Conservation (phyloP, 2,797 vertebrate genomes). For the Furcifer pardalis region DNA sequence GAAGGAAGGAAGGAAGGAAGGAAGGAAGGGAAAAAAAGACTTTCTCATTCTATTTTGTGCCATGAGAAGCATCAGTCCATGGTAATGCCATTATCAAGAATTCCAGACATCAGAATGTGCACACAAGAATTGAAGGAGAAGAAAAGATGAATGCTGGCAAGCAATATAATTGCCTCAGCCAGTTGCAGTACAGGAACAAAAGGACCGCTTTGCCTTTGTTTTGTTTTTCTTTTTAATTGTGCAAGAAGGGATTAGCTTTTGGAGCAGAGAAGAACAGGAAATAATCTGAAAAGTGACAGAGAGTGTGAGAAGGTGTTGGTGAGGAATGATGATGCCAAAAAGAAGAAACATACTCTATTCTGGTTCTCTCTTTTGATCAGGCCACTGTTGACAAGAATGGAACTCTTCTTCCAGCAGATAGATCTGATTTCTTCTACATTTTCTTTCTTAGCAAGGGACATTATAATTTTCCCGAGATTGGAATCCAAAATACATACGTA, state of each 20-base stretch:
- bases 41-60: too few relatives aligned
- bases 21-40: too few relatives aligned
- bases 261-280: constrained; percentile 26
- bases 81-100: background rate
- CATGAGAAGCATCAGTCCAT: too few relatives aligned
- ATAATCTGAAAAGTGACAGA: background rate
- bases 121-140: background rate
- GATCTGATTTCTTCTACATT: too few relatives aligned
- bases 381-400: constrained; percentile 46
- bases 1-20: too few relatives aligned
- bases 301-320: background rate
- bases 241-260: background rate
- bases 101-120: background rate
- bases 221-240: background rate
- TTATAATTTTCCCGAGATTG: too few relatives aligned
- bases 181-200: constrained; percentile 11
- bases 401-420: constrained; percentile 57
- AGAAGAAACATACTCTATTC: constrained; percentile 16
- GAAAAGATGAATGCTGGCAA: background rate
- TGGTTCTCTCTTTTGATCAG: constrained; percentile 10
- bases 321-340: background rate
- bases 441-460: background rate
- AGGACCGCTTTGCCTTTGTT: background rate
- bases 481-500: too few relatives aligned
- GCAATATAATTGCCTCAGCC: background rate